phyloP scores from a whole-genome alignment of 92 coral and sea anemone species.

The Umimayanthus kanabou region DNA sequence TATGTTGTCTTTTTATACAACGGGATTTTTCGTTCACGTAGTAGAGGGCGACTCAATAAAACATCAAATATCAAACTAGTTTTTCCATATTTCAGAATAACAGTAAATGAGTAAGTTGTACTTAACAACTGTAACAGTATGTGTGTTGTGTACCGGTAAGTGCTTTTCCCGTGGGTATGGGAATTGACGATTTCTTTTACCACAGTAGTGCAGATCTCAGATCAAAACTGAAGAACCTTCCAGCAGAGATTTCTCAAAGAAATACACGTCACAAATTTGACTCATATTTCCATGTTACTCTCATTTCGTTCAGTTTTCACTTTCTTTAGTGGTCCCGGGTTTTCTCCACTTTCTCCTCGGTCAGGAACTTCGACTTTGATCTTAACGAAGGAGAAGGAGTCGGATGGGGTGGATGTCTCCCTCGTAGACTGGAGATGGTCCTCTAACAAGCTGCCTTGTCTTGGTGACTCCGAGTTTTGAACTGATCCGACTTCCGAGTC shows the following conservation, averaged over 20 bases:
- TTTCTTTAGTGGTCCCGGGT: conserved; percentile 56
- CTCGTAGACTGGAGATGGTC: conserved; percentile 26
- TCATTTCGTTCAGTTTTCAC: conserved; percentile 66
- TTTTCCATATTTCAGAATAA: no score
- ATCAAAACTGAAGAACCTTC: neutral
- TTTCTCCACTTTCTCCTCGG: conserved; percentile 31
- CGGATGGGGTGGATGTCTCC: conserved; percentile 44
- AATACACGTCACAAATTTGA: neutral
- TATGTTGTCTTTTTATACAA: no score
- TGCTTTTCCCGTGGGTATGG: no score
- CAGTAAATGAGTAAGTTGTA: no score
- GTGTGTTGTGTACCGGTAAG: no score
- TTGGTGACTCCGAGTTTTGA: conserved; percentile 68
- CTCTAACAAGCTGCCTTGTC: conserved; percentile 56
- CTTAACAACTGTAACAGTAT: no score
- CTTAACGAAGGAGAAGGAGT: conserved; percentile 64
- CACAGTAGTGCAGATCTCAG: neutral
- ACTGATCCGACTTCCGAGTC: conserved; percentile 58
- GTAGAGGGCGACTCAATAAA: no score
- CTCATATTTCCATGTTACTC: conserved; percentile 8
- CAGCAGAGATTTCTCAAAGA: neutral
- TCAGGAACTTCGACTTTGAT: conserved; percentile 69
- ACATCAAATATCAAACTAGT: no score
- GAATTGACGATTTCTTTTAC: no score
- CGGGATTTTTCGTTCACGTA: no score